A percentile compares a stretch with the other conserved stretches of the same genome.
Conservation (phyloP, 2,797 vertebrate genomes). For the Adrianichthys oophorus region DNA sequence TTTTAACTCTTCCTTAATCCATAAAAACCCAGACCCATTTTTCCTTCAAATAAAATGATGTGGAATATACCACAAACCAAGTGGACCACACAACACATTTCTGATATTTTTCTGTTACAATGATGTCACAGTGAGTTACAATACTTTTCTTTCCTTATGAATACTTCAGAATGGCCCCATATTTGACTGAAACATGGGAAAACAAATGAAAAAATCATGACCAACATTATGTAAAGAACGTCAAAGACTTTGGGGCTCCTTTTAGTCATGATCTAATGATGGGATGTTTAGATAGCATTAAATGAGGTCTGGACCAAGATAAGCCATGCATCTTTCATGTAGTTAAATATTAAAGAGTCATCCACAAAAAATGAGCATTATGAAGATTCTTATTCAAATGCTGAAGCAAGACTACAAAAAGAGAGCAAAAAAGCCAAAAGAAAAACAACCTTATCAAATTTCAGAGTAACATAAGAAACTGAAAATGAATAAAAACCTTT, state of each 20-base stretch:
- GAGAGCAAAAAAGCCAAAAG: neutral
- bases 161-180: conserved; percentile 24
- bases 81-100: too few species aligned
- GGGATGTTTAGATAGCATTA: conserved; percentile 18
- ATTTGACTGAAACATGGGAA: conserved; percentile 15
- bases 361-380: conserved; percentile 9
- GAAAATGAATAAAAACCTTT: too few species aligned
- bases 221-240: conserved; percentile 21
- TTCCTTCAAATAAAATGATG: too few species aligned
- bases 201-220: conserved; percentile 14
- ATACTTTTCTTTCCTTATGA: conserved; percentile 21
- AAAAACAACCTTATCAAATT: neutral
- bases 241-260: conserved; percentile 32
- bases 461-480: too few species aligned
- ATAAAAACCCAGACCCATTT: too few species aligned
- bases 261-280: conserved; percentile 27
- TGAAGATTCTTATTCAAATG: neutral
- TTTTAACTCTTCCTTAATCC: conserved; percentile 13
- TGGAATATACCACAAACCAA: too few species aligned
- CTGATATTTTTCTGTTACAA: too few species aligned
- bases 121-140: neutral
- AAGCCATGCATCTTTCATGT: conserved; percentile 12
- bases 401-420: neutral
- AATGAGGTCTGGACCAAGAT: conserved; percentile 5
- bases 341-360: conserved; percentile 1